phyloP scores from a whole-genome alignment of 53 echinoderm and acorn worm species.

The Holothuria leucospilota region DNA sequence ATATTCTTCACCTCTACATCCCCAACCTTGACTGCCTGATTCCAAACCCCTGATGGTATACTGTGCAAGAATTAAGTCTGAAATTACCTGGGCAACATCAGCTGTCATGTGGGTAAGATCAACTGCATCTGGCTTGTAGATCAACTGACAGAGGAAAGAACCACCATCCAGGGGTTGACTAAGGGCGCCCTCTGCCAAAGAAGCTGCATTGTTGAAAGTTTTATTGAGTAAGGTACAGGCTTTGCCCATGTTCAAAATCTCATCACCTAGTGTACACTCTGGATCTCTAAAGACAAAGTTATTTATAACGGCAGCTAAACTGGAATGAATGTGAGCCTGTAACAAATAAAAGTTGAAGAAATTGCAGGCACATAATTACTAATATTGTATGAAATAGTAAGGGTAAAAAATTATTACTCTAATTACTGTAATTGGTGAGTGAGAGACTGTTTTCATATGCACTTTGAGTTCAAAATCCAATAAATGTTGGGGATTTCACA shows the following conservation, averaged over 20 bases:
- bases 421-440: too few species aligned
- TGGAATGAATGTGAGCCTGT: slow-evolving; percentile 77
- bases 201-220: slow-evolving; percentile 5
- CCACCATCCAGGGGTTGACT: slow-evolving; percentile 71
- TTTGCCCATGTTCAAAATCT: slow-evolving; percentile 83
- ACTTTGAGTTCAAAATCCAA: too few species aligned
- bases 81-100: slow-evolving; percentile 86
- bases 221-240: slow-evolving; percentile 79
- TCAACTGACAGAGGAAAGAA: slow-evolving; percentile 82
- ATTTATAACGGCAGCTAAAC: slow-evolving; percentile 78
- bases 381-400: background rate
- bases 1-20: too few species aligned
- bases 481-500: too few species aligned
- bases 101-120: slow-evolving; percentile 79
- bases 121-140: slow-evolving; percentile 74
- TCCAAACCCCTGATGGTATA: too few species aligned
- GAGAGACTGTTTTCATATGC: too few species aligned
- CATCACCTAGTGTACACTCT: slow-evolving; percentile 75
- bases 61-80: too few species aligned
- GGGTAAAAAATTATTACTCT: too few species aligned
- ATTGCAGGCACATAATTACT: background rate
- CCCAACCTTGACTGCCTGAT: too few species aligned
- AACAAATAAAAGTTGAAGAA: background rate
- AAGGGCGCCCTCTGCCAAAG: slow-evolving; percentile 1
- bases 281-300: slow-evolving; percentile 75